Evolutionary conservation across 2,113 vertebrate species (phyloP).

Genomic region (Grus americana): DNA sequence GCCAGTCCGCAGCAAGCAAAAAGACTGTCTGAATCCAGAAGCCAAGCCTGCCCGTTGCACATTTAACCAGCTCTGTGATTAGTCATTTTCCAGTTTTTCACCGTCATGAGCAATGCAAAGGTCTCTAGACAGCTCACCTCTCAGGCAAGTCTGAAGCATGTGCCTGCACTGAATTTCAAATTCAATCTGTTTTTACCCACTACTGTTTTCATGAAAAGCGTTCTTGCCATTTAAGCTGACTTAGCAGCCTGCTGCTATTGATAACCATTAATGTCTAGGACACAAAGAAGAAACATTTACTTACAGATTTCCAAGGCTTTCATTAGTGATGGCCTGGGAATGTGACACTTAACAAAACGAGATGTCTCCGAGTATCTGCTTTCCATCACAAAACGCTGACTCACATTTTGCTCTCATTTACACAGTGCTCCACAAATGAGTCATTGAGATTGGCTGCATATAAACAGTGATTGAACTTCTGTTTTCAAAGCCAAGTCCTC

Average conservation of each 20-base stretch:
- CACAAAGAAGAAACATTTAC: slow-evolving; percentile 11
- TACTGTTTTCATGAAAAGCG: not conserved
- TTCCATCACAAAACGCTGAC: not conserved
- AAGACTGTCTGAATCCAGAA: not conserved
- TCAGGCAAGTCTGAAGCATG: not conserved
- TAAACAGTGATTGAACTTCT: not conserved
- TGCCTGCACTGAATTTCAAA: slow-evolving; percentile 25
- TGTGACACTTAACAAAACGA: not conserved
- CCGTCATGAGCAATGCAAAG: not conserved
- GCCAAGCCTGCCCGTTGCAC: not conserved
- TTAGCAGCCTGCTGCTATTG: slow-evolving; percentile 36
- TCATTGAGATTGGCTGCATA: not conserved
- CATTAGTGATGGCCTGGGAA: not conserved
- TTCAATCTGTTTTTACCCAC: not conserved
- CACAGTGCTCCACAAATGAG: not conserved
- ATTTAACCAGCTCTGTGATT: not conserved
- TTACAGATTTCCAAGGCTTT: slow-evolving; percentile 22
- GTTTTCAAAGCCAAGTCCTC: not conserved
- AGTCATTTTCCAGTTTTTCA: slow-evolving; percentile 11
- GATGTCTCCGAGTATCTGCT: not conserved
- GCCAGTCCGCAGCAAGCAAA: not conserved
- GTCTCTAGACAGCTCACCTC: slow-evolving; percentile 3
- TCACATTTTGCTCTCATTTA: not conserved
- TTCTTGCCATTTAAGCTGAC: not conserved
- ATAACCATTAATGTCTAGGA: not conserved